Percentiles rank a stretch among this genome's conserved stretches.
These are phyloP conservation scores for Nicator chloris DNA, from an alignment of 2,113 vertebrate species.

Conservation along the genomic window DNA sequence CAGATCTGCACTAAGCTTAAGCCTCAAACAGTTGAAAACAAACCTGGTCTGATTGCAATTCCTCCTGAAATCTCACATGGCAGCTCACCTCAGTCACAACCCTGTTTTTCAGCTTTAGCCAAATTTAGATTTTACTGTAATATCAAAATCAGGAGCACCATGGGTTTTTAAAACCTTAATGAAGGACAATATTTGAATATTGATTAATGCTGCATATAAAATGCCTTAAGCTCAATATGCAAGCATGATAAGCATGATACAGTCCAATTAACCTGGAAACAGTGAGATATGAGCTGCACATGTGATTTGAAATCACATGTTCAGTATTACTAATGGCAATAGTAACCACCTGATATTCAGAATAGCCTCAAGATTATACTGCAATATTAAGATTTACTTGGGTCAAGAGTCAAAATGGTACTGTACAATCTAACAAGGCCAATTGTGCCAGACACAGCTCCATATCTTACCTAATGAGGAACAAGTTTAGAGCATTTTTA, in stretches of 20 bases:
- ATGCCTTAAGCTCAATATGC: not conserved
- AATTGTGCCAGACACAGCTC: not conserved
- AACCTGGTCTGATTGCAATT: not conserved
- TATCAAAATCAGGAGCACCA: not conserved
- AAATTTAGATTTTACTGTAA: not conserved
- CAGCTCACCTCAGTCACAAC: not conserved
- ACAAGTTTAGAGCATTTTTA: not conserved
- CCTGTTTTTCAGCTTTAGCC: not conserved
- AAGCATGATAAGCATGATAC: not conserved
- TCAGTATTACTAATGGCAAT: not conserved
- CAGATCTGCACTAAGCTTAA: not conserved
- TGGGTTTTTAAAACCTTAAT: not conserved
- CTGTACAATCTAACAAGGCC: not conserved
- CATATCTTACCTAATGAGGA: not conserved
- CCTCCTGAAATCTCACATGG: not conserved
- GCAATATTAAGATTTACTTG: not conserved
- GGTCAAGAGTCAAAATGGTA: not conserved
- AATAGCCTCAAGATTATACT: not conserved
- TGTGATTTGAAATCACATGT: not conserved
- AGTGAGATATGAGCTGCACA: not conserved
- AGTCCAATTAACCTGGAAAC: not conserved
- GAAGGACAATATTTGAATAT: not conserved
- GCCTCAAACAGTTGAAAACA: not conserved
- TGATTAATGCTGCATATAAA: not conserved
- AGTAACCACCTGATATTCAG: not conserved